phyloP scores from a whole-genome alignment of 1,140 invertebrate species.

The Caenorhabditis brenneri region DNA sequence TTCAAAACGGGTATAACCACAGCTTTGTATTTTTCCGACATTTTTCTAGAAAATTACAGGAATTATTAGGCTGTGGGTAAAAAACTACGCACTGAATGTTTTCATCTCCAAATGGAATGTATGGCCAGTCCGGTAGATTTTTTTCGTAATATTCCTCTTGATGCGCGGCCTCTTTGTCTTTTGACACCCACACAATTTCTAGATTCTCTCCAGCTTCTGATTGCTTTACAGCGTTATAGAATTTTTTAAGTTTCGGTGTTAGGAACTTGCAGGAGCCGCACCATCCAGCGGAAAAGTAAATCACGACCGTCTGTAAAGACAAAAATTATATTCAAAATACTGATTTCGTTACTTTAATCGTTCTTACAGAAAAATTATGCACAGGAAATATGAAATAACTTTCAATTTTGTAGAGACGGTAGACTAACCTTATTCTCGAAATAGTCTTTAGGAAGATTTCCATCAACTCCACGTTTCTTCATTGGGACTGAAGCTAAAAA shows the following conservation, averaged over 20 bases:
- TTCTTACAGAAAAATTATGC: too few relatives aligned
- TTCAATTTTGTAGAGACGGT: too few relatives aligned
- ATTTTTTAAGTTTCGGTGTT: conserved; percentile 46
- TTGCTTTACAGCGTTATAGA: conserved; percentile 48
- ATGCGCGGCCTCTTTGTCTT: conserved; percentile 52
- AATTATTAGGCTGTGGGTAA: background rate
- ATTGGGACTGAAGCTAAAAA: conserved; percentile 47
- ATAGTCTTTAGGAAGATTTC: conserved; percentile 23
- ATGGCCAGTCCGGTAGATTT: conserved; percentile 47
- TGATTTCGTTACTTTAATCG: too few relatives aligned
- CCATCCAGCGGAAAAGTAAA: conserved; percentile 59
- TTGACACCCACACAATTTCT: conserved; percentile 56
- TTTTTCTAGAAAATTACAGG: too few relatives aligned
- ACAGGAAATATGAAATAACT: too few relatives aligned
- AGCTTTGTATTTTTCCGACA: conserved; percentile 52
- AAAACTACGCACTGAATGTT: conserved; percentile 9
- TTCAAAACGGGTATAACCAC: conserved; percentile 48
- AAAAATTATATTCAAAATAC: background rate
- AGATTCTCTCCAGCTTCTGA: conserved; percentile 45
- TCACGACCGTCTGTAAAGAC: conserved; percentile 44
- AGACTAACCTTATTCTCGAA: conserved; percentile 51
- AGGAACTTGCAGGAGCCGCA: conserved; percentile 51
- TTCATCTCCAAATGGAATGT: conserved; percentile 54
- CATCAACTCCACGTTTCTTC: conserved; percentile 44
- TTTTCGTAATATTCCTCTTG: conserved; percentile 55